Conservation (phyloP, 2,888 invertebrate species). For the Cetonia aurata region DNA sequence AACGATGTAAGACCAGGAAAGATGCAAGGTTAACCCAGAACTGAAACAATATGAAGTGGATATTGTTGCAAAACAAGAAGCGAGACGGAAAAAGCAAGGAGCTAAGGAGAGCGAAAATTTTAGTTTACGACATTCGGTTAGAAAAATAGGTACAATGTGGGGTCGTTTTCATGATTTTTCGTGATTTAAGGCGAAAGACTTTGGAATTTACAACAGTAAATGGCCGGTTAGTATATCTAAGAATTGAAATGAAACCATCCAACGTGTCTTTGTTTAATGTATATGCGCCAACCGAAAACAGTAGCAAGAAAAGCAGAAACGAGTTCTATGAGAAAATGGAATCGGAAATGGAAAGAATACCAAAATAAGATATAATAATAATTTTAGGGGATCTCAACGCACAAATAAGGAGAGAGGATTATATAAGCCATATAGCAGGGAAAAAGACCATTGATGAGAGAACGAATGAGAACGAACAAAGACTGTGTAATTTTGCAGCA, state of each 20-base stretch:
- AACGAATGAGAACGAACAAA: background rate
- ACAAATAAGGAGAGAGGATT: too few species aligned
- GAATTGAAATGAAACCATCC: background rate
- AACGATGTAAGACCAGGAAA: too few species aligned
- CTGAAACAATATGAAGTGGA: too few species aligned
- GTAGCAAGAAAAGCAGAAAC: background rate
- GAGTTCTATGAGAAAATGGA: slow-evolving; percentile 1
- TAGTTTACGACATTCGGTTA: too few species aligned
- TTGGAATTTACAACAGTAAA: background rate
- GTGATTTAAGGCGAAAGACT: background rate
- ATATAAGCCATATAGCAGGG: background rate
- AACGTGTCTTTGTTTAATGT: background rate
- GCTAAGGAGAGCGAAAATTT: too few species aligned
- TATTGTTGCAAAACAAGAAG: too few species aligned
- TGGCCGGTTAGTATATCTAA: background rate
- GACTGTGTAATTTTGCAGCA: background rate
- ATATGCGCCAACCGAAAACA: background rate
- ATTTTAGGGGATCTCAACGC: too few species aligned
- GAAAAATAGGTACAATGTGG: too few species aligned
- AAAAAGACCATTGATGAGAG: background rate
- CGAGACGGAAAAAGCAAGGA: too few species aligned
- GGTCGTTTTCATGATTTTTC: too few species aligned
- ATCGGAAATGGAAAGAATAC: background rate
- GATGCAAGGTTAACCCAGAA: too few species aligned
- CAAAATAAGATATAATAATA: background rate